Conservation (phyloP, 2,888 invertebrate species). For the Drosophila mimetica region DNA sequence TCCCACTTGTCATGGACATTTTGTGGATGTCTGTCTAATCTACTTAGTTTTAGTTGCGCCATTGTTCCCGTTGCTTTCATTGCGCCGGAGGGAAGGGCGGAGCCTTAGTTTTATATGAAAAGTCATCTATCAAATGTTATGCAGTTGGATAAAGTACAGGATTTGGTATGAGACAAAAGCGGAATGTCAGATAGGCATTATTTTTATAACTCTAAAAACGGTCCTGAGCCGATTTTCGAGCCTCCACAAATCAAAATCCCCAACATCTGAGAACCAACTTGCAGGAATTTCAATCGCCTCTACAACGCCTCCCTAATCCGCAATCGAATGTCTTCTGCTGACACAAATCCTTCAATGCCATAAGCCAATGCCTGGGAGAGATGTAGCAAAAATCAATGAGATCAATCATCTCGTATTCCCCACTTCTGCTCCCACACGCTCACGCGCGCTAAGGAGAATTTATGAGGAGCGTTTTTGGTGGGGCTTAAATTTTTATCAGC, state of each 20-base stretch:
- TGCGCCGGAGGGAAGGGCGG: not conserved
- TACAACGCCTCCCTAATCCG: slow-evolving; percentile 20
- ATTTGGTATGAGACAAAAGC: not conserved
- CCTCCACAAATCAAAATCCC: slow-evolving; percentile 32
- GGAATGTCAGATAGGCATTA: slow-evolving; percentile 6
- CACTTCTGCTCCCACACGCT: slow-evolving; percentile 2
- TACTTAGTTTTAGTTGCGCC: slow-evolving; percentile 41
- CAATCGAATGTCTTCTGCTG: slow-evolving; percentile 48
- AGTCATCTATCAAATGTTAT: slow-evolving; percentile 40
- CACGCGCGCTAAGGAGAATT: slow-evolving; percentile 40
- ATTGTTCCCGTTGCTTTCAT: slow-evolving; percentile 24
- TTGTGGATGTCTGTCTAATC: slow-evolving; percentile 43
- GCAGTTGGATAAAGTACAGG: slow-evolving; percentile 9
- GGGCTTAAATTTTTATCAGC: slow-evolving; percentile 79
- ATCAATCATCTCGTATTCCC: slow-evolving; percentile 68
- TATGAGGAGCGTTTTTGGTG: slow-evolving; percentile 66
- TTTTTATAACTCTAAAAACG: slow-evolving; percentile 2
- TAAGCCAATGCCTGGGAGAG: slow-evolving; percentile 36
- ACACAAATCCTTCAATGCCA: slow-evolving; percentile 55
- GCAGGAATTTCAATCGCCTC: slow-evolving; percentile 24
- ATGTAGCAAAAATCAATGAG: slow-evolving; percentile 70
- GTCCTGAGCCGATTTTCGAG: slow-evolving; percentile 10
- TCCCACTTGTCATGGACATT: slow-evolving; percentile 43
- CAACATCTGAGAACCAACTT: slow-evolving; percentile 5
- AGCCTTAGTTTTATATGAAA: slow-evolving; percentile 29